Evolutionary conservation across 2,113 vertebrate genomes (phyloP).

Genomic region (Calyptomena viridis): DNA sequence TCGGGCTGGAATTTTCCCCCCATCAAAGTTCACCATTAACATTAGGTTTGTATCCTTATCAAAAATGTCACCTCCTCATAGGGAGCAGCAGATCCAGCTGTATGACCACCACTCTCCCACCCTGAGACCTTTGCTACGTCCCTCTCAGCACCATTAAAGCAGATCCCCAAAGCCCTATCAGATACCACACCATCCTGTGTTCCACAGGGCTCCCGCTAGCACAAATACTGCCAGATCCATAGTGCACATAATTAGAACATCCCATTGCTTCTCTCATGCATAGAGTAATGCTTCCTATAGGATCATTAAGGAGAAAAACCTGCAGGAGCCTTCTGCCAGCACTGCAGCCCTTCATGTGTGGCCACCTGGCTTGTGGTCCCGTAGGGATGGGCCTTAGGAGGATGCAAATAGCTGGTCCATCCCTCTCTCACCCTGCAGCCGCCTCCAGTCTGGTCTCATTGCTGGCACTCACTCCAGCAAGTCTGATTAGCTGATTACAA

Average conservation of each 20-base stretch:
- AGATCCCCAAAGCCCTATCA: neutral
- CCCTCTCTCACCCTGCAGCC: neutral
- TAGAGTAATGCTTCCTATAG: neutral
- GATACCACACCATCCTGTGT: neutral
- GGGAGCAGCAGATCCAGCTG: neutral
- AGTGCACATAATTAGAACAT: neutral
- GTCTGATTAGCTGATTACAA: neutral
- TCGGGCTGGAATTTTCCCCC: neutral
- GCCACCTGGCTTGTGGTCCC: fast-evolving
- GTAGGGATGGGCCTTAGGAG: fast-evolving
- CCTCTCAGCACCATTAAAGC: neutral
- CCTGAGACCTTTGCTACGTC: neutral
- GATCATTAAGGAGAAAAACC: neutral
- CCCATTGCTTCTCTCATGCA: neutral
- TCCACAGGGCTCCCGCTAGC: neutral
- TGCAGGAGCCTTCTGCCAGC: neutral
- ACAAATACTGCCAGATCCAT: neutral
- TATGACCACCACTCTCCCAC: neutral
- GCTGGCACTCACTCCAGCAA: neutral
- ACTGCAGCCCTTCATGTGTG: fast-evolving
- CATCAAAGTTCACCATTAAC: neutral
- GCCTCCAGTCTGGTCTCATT: fast-evolving
- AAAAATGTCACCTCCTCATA: neutral
- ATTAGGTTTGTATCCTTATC: neutral
- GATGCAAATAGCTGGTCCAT: neutral